A percentile compares a stretch with the other conserved stretches of the same genome.
Evolutionary conservation across 2,113 vertebrate genomes (phyloP).

Genomic region (Larimichthys polyactis): DNA sequence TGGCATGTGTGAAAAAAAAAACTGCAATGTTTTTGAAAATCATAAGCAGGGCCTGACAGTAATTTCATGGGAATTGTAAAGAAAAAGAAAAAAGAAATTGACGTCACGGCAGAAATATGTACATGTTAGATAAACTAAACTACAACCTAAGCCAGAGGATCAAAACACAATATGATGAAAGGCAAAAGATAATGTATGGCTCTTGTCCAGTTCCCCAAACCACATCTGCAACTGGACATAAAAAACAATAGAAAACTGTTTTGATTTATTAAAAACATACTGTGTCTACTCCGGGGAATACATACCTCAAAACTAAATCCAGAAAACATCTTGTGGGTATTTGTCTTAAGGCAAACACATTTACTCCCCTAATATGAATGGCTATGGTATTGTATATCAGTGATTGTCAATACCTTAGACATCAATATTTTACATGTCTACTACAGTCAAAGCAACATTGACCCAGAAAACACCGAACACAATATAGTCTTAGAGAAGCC

Average conservation of each 20-base stretch:
- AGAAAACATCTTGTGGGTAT: conserved; percentile 5
- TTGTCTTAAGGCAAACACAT: conserved; percentile 1
- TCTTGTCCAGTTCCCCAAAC: neutral
- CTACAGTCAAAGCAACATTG: neutral
- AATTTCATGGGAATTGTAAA: no score
- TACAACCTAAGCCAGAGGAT: neutral
- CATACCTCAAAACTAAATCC: neutral
- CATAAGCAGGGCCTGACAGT: no score
- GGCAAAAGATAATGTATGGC: neutral
- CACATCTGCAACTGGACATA: neutral
- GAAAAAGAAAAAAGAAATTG: neutral
- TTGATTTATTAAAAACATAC: neutral
- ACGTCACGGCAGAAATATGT: no score
- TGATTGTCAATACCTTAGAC: neutral
- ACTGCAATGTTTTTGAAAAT: no score
- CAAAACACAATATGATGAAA: neutral
- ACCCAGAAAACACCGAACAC: neutral
- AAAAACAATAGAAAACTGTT: neutral
- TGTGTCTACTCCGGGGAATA: neutral
- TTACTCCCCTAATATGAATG: neutral
- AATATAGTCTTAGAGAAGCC: neutral
- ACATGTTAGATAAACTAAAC: neutral
- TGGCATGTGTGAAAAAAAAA: no score
- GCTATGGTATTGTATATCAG: neutral
- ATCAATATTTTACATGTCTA: conserved; percentile 8